phyloP scores from a whole-genome alignment of 1,140 invertebrate genomes.

The Platyura marginata region DNA sequence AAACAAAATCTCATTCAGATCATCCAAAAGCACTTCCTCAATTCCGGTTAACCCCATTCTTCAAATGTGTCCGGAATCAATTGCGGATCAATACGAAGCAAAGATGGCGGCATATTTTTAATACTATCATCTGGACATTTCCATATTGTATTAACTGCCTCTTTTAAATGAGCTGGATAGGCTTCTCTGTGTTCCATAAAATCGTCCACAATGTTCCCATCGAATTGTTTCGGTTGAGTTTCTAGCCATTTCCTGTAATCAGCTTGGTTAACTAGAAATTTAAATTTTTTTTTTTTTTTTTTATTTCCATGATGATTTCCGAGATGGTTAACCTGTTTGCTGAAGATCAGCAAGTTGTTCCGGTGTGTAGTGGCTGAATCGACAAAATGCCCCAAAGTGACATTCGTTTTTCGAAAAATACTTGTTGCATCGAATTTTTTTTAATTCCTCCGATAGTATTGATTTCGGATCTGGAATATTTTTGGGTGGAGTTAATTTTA shows the following conservation, averaged over 20 bases:
- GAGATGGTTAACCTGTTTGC: background rate
- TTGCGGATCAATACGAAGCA: conserved; percentile 15
- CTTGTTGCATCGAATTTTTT: background rate
- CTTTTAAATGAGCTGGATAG: background rate
- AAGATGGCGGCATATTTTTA: conserved; percentile 19
- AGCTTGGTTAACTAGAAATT: background rate
- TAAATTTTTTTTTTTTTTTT: background rate
- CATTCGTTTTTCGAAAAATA: background rate
- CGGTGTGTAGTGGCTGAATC: background rate
- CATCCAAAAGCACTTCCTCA: too few species aligned
- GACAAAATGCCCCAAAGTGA: background rate
- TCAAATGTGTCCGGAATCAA: conserved; percentile 11
- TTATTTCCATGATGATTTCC: background rate
- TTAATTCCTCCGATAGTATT: background rate
- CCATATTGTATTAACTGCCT: conserved; percentile 9
- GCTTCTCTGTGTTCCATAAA: background rate
- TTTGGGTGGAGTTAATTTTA: too few species aligned
- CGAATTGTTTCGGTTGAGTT: background rate
- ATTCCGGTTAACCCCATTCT: conserved; percentile 17
- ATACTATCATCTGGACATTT: conserved; percentile 10
- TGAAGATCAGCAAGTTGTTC: background rate
- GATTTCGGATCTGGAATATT: conserved; percentile 2
- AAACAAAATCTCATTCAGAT: too few species aligned
- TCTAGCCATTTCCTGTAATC: background rate
- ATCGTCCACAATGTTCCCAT: background rate